Percentiles rank a stretch among this genome's conserved stretches.
phyloP scores from a whole-genome alignment of 2,113 vertebrate genomes.

The Lanius ludovicianus region DNA sequence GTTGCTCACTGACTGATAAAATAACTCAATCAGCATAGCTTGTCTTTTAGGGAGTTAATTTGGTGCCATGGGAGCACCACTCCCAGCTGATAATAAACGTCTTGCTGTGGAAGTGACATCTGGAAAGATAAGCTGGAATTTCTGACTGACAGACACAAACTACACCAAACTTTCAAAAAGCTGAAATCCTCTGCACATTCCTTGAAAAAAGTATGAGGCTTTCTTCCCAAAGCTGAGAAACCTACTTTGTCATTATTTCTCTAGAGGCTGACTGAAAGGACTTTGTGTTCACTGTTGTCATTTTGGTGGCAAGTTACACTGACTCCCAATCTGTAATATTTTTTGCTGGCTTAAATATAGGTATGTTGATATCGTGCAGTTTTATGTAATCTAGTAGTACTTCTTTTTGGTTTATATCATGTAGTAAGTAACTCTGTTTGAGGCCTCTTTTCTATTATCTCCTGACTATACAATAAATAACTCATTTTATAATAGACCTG shows the following conservation, averaged over 20 bases:
- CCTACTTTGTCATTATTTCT: not conserved
- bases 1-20: not conserved
- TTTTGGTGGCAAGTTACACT: not conserved
- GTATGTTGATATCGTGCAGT: not conserved
- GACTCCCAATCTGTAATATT: too few relatives aligned
- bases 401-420: not conserved
- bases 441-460: not conserved
- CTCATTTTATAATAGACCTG: not conserved
- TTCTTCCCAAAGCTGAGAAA: not conserved
- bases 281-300: not conserved
- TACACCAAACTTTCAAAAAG: not conserved
- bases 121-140: not conserved
- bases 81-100: not conserved
- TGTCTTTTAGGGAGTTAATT: not conserved
- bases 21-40: not conserved
- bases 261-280: not conserved
- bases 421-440: not conserved
- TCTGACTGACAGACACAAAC: not conserved
- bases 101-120: not conserved
- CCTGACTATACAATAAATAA: not conserved
- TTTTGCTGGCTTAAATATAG: not conserved
- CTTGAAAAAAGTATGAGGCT: not conserved
- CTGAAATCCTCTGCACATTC: not conserved
- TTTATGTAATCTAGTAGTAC: not conserved
- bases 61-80: too few relatives aligned